Evolutionary conservation across 2,797 vertebrate genomes (phyloP).

Genomic region (Enteromius paludinosus): DNA sequence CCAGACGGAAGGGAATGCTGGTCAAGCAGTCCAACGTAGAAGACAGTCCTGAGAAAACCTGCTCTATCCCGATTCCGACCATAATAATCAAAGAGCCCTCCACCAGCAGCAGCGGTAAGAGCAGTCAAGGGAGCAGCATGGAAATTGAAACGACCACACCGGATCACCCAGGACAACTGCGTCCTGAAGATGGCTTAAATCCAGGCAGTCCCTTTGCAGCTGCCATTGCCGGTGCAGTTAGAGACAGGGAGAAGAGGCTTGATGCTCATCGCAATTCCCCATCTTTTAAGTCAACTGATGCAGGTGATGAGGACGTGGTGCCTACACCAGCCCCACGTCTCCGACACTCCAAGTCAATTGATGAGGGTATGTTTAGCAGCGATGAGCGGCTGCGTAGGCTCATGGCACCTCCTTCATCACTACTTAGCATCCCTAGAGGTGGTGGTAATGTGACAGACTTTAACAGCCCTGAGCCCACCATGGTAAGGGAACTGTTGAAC

Average conservation of each 20-base stretch:
- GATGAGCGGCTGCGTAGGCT: slow-evolving; percentile 80
- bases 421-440: slow-evolving; percentile 70
- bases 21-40: slow-evolving; percentile 90
- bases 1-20: slow-evolving; percentile 86
- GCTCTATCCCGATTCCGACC: slow-evolving; percentile 89
- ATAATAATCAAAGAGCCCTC: slow-evolving; percentile 94
- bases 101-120: slow-evolving; percentile 91
- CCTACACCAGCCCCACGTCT: slow-evolving; percentile 75
- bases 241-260: slow-evolving; percentile 86
- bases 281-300: slow-evolving; percentile 87
- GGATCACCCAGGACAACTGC: slow-evolving; percentile 83
- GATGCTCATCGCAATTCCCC: slow-evolving; percentile 86
- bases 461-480: slow-evolving; percentile 72
- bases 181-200: slow-evolving; percentile 79
- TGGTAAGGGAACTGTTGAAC: slow-evolving; percentile 70
- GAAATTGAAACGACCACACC: slow-evolving; percentile 83
- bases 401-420: slow-evolving; percentile 72
- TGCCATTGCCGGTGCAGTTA: slow-evolving; percentile 84
- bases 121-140: slow-evolving; percentile 92
- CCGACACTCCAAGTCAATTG: slow-evolving; percentile 81
- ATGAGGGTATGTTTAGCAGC: slow-evolving; percentile 80
- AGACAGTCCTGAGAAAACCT: slow-evolving; percentile 89
- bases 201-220: slow-evolving; percentile 84
- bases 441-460: slow-evolving; percentile 79
- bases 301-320: slow-evolving; percentile 83